phyloP scores from a whole-genome alignment of 1,140 invertebrate species.

The Anoplophora glabripennis region DNA sequence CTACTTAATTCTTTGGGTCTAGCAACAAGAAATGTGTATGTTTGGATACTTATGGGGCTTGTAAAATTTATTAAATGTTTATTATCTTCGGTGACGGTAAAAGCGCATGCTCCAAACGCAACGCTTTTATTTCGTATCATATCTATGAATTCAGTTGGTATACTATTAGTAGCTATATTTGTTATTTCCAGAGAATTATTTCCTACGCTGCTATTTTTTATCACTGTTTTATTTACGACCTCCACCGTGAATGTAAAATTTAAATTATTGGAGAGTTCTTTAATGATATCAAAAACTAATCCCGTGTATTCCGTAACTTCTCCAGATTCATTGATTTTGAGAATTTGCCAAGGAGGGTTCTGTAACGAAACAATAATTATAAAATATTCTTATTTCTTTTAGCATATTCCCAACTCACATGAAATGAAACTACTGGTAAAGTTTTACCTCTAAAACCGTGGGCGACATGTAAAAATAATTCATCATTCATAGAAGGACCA shows the following conservation, averaged over 20 bases:
- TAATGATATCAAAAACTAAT: slow-evolving; percentile 76
- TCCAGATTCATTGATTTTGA: slow-evolving; percentile 58
- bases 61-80: slow-evolving; percentile 74
- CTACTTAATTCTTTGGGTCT: slow-evolving; percentile 73
- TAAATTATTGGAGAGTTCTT: slow-evolving; percentile 69
- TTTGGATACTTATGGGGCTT: slow-evolving; percentile 69
- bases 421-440: slow-evolving; percentile 65
- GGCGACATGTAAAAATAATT: slow-evolving; percentile 73
- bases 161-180: slow-evolving; percentile 35
- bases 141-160: slow-evolving; percentile 49
- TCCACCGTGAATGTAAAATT: slow-evolving; percentile 71
- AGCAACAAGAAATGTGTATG: slow-evolving; percentile 74
- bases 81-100: slow-evolving; percentile 64
- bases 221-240: slow-evolving; percentile 26
- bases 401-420: slow-evolving; percentile 54
- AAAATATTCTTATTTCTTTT: neutral
- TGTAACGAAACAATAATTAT: slow-evolving; percentile 44
- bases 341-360: slow-evolving; percentile 84
- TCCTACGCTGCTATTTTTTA: neutral
- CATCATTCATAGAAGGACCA: slow-evolving; percentile 64
- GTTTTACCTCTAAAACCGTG: slow-evolving; percentile 75
- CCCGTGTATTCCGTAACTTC: slow-evolving; percentile 60
- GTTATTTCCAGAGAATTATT: slow-evolving; percentile 10
- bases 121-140: slow-evolving; percentile 54
- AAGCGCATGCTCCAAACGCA: slow-evolving; percentile 69